These are phyloP conservation scores for Chloroceryle amazona DNA, from an alignment of 2,797 vertebrate species.

Conservation along the genomic window DNA sequence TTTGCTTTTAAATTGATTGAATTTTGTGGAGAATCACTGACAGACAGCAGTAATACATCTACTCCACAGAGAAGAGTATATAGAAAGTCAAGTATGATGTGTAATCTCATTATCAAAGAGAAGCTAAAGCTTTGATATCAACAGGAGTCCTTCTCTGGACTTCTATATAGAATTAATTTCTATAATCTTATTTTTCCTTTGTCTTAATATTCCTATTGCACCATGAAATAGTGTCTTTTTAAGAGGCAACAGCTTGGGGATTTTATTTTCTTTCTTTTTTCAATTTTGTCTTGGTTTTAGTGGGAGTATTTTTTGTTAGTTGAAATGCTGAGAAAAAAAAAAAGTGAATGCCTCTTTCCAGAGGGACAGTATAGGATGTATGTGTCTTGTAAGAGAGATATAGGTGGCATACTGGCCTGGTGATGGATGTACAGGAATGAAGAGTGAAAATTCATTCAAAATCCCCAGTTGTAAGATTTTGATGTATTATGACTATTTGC, in stretches of 20 bases:
- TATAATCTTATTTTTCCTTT: constrained; percentile 46
- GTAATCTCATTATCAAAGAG: constrained; percentile 52
- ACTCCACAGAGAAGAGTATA: neutral
- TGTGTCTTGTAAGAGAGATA: neutral
- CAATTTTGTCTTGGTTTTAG: neutral
- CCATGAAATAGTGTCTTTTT: neutral
- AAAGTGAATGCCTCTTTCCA: neutral
- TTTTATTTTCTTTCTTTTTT: neutral
- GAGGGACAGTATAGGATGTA: neutral
- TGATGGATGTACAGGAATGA: neutral
- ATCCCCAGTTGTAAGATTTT: neutral
- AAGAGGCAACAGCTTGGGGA: neutral
- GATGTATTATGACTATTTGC: neutral
- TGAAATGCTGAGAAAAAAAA: constrained; percentile 1
- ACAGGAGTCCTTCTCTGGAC: neutral
- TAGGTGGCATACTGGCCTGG: neutral
- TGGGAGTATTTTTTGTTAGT: neutral
- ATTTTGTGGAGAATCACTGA: neutral
- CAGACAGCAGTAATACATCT: neutral
- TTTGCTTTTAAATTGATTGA: neutral
- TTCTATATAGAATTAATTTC: constrained; percentile 50
- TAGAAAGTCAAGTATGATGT: constrained; percentile 12
- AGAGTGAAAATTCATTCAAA: neutral
- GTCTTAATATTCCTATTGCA: neutral
- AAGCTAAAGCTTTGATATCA: constrained; percentile 51